A percentile compares a stretch with the other conserved stretches of the same genome.
Conservation (phyloP, 2,113 vertebrate species). For the Genyomyrus donnyi region DNA sequence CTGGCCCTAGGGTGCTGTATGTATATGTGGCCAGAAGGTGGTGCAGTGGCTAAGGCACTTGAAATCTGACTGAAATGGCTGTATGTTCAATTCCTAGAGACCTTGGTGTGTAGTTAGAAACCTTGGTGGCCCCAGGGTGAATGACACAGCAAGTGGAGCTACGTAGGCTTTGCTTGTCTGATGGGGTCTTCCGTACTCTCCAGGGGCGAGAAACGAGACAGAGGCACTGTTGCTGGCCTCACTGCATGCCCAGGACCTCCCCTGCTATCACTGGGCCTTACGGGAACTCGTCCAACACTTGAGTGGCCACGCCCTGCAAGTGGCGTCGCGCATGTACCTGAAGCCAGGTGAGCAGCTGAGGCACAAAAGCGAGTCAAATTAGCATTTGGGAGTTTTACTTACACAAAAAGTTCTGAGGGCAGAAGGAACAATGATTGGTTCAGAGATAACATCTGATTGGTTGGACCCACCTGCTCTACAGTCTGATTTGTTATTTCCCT, state of each 20-base stretch:
- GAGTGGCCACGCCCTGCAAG: slow-evolving; percentile 42
- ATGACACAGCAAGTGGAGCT: neutral
- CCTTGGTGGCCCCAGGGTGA: neutral
- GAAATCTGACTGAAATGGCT: neutral
- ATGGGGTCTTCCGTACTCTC: neutral
- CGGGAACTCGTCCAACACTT: slow-evolving; percentile 50
- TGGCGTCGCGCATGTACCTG: slow-evolving; percentile 68
- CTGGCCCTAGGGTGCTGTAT: neutral
- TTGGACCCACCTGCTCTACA: too few relatives aligned
- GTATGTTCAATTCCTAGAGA: neutral
- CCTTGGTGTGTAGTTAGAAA: neutral
- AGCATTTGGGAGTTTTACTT: neutral
- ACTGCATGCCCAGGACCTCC: slow-evolving; percentile 47
- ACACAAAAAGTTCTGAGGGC: too few relatives aligned
- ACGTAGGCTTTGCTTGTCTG: neutral
- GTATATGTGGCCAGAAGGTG: neutral
- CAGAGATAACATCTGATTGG: too few relatives aligned
- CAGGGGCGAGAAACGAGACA: slow-evolving; percentile 69
- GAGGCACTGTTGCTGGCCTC: slow-evolving; percentile 54
- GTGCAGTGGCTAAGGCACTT: neutral
- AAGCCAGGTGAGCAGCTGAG: slow-evolving; percentile 57
- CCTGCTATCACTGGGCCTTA: slow-evolving; percentile 61
- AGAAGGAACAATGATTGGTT: too few relatives aligned
- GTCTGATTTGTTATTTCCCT: too few relatives aligned
- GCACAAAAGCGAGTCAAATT: neutral